Conservation (phyloP, 2,113 vertebrate genomes). For the Pungitius pungitius region DNA sequence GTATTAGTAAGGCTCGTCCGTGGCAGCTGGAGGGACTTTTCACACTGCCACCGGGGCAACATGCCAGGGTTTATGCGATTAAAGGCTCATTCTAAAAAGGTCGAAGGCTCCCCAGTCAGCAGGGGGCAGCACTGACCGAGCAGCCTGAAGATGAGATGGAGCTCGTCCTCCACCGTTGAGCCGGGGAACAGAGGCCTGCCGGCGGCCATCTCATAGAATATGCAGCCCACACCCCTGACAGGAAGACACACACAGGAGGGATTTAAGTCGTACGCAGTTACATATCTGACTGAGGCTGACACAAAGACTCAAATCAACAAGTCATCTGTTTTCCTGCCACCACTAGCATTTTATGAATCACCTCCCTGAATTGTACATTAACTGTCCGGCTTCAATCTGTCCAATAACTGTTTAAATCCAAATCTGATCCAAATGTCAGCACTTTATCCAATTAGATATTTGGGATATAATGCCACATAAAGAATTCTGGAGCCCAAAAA, state of each 20-base stretch:
- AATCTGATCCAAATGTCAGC: neutral
- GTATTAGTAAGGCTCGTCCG: constrained; percentile 22
- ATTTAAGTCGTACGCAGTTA: neutral
- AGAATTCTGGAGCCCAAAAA: neutral
- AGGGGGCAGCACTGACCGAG: constrained; percentile 85
- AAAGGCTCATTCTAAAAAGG: constrained; percentile 38
- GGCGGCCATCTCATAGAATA: constrained; percentile 97
- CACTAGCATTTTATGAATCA: neutral
- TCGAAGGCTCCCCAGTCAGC: constrained; percentile 32
- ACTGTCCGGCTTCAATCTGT: neutral
- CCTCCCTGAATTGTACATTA: neutral
- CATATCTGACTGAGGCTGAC: neutral
- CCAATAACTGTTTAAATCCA: neutral
- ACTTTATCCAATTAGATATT: neutral
- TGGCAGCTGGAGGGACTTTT: constrained; percentile 59
- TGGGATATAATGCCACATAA: neutral
- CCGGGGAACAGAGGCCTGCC: constrained; percentile 96
- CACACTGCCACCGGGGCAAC: constrained; percentile 33
- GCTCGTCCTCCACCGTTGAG: constrained; percentile 94
- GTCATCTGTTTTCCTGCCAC: neutral
- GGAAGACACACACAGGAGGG: constrained; percentile 22
- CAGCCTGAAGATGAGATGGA: constrained; percentile 96
- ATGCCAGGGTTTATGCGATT: constrained; percentile 63
- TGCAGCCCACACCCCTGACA: constrained; percentile 93
- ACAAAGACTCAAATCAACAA: constrained; percentile 10